Percentiles rank a stretch among this genome's conserved stretches.
These are phyloP conservation scores for Acyrthosiphon pisum DNA, from an alignment of 1,140 invertebrate genomes.

Conservation along the genomic window DNA sequence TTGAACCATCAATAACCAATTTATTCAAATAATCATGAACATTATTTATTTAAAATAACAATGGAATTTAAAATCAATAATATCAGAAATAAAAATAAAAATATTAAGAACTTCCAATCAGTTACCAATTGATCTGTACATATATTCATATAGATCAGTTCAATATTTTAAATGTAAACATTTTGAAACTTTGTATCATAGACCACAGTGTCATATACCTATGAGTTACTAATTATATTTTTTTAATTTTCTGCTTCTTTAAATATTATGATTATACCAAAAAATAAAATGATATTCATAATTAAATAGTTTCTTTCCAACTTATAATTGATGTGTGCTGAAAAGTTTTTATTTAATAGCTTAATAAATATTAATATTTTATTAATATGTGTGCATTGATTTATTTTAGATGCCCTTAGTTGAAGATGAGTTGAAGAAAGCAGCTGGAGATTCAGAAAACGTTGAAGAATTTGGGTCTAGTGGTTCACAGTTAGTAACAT, in stretches of 20 bases:
- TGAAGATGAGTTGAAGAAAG: conserved; percentile 82
- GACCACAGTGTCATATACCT: too few relatives aligned
- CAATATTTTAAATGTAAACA: too few relatives aligned
- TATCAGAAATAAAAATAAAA: too few relatives aligned
- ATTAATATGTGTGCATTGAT: conserved; percentile 15
- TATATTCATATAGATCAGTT: too few relatives aligned
- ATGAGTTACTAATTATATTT: too few relatives aligned
- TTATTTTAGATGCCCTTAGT: conserved; percentile 78
- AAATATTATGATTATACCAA: background rate
- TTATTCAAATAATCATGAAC: background rate
- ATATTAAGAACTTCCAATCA: too few relatives aligned
- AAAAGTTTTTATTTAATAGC: conserved; percentile 9
- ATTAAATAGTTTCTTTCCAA: background rate
- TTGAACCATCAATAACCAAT: background rate
- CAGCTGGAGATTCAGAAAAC: conserved; percentile 72
- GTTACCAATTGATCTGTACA: too few relatives aligned
- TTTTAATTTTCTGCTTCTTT: background rate
- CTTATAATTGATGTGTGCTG: background rate
- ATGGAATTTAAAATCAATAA: background rate
- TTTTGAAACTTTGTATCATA: too few relatives aligned
- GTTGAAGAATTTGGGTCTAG: conserved; percentile 62
- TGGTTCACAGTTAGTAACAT: conserved; percentile 79
- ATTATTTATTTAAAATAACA: background rate
- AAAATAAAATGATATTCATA: background rate
- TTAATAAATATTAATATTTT: background rate